These are phyloP conservation scores for Netelia inedita DNA, from an alignment of 2,888 invertebrate species.

Conservation along the genomic window DNA sequence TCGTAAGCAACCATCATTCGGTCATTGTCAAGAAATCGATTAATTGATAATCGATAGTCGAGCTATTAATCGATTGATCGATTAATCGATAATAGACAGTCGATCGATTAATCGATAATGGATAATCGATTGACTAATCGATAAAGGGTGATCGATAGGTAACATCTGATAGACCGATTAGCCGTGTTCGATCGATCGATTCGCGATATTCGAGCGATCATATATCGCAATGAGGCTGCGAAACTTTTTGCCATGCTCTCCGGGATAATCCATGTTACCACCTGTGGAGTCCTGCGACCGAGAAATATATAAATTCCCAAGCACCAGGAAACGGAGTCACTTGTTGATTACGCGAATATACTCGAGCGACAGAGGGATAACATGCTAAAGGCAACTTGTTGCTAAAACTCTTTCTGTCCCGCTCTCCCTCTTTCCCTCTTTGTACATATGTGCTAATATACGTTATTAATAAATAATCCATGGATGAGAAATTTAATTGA, in stretches of 20 bases:
- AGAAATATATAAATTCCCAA: constrained; percentile 79
- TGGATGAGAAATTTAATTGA: neutral
- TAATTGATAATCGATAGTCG: constrained; percentile 10
- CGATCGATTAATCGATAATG: constrained; percentile 46
- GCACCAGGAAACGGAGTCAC: constrained; percentile 76
- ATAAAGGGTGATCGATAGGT: neutral
- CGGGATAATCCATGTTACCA: constrained; percentile 74
- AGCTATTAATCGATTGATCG: constrained; percentile 1
- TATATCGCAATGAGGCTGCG: neutral
- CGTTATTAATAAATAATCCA: neutral
- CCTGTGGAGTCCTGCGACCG: constrained; percentile 79
- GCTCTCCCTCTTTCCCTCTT: too few species aligned
- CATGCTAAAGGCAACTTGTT: constrained; percentile 78
- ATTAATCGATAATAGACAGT: constrained; percentile 7
- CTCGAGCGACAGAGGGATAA: constrained; percentile 71
- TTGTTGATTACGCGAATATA: constrained; percentile 81
- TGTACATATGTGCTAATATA: neutral
- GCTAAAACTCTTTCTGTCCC: constrained; percentile 70
- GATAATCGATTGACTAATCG: constrained; percentile 7
- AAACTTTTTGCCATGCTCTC: constrained; percentile 37
- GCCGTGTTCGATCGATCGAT: neutral
- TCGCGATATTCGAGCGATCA: neutral
- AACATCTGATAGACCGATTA: neutral
- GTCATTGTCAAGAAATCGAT: constrained; percentile 18
- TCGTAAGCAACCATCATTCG: neutral